Evolutionary conservation across 2,113 vertebrate genomes (phyloP).

Genomic region (Chaetorhynchus papuensis): DNA sequence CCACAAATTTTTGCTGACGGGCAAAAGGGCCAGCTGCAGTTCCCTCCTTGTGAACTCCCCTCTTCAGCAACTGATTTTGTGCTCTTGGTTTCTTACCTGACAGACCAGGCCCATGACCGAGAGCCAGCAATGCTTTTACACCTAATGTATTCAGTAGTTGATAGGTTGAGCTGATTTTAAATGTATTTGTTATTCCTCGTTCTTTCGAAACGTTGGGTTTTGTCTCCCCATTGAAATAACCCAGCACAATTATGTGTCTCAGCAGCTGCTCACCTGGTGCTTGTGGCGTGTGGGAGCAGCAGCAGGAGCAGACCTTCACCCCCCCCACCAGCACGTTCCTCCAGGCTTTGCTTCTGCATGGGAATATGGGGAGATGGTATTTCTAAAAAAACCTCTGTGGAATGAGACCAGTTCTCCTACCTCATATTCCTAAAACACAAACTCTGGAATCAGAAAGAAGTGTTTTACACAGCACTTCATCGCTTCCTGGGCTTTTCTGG

Average conservation of each 20-base stretch:
- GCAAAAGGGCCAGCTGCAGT: not conserved
- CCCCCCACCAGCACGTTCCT: fast-evolving
- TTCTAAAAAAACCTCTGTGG: not conserved
- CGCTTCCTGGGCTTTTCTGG: not conserved
- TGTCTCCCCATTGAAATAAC: not conserved
- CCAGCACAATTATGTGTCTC: not conserved
- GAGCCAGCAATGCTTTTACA: not conserved
- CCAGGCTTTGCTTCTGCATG: not conserved
- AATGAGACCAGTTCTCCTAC: not conserved
- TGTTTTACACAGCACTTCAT: not conserved
- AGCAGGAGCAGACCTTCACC: not conserved
- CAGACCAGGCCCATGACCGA: not conserved
- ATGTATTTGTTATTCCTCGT: not conserved
- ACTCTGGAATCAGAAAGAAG: not conserved
- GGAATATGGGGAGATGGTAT: not conserved
- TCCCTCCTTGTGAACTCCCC: not conserved
- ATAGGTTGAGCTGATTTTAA: not conserved
- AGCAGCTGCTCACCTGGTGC: not conserved
- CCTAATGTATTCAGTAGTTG: not conserved
- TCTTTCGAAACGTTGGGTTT: not conserved
- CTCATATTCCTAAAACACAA: not conserved
- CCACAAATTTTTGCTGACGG: not conserved
- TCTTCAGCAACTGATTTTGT: not conserved
- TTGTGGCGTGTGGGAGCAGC: fast-evolving
- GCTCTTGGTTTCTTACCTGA: not conserved